Percentiles rank a stretch among this genome's conserved stretches.
These are phyloP conservation scores for Drosophila cardini DNA, from an alignment of 1,140 invertebrate genomes.

Conservation along the genomic window DNA sequence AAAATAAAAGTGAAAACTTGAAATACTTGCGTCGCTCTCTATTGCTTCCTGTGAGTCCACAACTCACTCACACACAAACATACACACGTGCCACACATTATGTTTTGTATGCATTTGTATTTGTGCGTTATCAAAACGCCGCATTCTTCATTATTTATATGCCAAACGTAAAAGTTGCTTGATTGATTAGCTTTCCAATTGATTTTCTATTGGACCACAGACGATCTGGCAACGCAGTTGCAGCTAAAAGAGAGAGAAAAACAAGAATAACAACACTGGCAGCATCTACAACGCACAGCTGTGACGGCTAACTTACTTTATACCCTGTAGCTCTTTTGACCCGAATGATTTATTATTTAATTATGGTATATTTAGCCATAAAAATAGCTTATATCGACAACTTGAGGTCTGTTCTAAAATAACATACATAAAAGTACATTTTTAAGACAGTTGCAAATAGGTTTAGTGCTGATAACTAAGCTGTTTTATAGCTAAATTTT, in stretches of 20 bases:
- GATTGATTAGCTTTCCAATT: constrained; percentile 67
- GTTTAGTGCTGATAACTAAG: neutral
- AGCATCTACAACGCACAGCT: constrained; percentile 41
- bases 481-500: too few species aligned
- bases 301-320: constrained; percentile 3
- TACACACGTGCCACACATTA: constrained; percentile 1
- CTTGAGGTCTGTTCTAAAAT: too few species aligned
- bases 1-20: constrained; percentile 76
- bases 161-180: constrained; percentile 25
- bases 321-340: neutral
- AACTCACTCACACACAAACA: constrained; percentile 5
- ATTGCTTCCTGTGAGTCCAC: constrained; percentile 12
- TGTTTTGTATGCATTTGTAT: neutral
- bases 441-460: too few species aligned
- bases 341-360: neutral
- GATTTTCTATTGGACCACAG: constrained; percentile 25
- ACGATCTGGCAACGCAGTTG: constrained; percentile 36
- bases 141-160: constrained; percentile 72
- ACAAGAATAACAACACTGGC: neutral
- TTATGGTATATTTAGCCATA: neutral
- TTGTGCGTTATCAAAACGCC: constrained; percentile 56
- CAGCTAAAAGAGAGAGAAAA: neutral
- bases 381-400: too few species aligned
- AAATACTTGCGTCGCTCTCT: constrained; percentile 39
- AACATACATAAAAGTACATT: too few species aligned